Conservation (phyloP, 2,888 invertebrate species). For the Tinea trinotella region DNA sequence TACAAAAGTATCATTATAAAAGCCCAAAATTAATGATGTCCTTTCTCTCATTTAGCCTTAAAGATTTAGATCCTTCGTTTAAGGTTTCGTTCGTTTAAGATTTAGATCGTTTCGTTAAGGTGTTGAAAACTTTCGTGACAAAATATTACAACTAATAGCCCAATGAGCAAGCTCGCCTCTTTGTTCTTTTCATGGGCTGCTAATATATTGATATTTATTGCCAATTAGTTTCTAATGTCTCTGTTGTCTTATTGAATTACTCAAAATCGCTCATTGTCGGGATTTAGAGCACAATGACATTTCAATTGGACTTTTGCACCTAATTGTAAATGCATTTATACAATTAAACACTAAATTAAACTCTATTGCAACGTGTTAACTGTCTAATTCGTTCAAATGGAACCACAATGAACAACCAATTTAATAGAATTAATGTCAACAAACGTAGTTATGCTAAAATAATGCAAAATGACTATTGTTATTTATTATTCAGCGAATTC, state of each 20-base stretch:
- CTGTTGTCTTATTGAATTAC: background rate
- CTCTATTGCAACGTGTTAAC: background rate
- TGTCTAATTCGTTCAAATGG: background rate
- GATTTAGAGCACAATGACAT: slow-evolving; percentile 13
- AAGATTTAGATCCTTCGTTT: no score
- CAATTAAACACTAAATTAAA: background rate
- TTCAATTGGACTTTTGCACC: slow-evolving; percentile 13
- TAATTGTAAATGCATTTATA: background rate
- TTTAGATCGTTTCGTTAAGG: no score
- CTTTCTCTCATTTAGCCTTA: no score
- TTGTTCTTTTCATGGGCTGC: no score
- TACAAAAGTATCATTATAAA: no score
- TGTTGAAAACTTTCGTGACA: no score
- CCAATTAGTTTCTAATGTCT: background rate
- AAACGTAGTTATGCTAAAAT: slow-evolving; percentile 9
- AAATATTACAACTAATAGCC: no score
- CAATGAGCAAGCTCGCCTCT: no score
- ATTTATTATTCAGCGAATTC: slow-evolving; percentile 16
- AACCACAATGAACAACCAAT: background rate
- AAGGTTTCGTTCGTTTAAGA: no score
- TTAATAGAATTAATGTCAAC: background rate
- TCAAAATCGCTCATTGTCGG: no score
- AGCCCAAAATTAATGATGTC: no score
- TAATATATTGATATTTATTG: background rate
- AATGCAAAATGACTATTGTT: slow-evolving; percentile 18